A percentile compares a stretch with the other conserved stretches of the same genome.
These are phyloP conservation scores for Drosophila tani DNA, from an alignment of 1,140 invertebrate genomes.

Conservation along the genomic window DNA sequence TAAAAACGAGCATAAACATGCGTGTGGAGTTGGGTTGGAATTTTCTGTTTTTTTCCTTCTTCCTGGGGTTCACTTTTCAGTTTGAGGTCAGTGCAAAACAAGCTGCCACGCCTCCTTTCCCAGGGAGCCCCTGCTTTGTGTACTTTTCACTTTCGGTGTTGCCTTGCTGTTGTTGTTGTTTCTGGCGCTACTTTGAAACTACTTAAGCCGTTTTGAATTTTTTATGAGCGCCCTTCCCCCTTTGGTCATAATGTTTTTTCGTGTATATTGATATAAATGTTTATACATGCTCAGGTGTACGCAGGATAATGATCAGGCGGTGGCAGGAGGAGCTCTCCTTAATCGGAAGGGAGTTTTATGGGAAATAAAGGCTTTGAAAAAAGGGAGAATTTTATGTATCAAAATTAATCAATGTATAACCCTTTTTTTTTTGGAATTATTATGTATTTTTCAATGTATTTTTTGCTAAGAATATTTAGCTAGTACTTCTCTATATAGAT, in stretches of 20 bases:
- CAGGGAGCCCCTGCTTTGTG: slow-evolving; percentile 33
- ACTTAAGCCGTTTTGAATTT: slow-evolving; percentile 81
- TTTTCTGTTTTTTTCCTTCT: slow-evolving; percentile 1
- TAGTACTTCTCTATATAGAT: no score
- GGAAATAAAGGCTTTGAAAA: background rate
- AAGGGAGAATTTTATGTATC: background rate
- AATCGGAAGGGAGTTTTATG: slow-evolving; percentile 15
- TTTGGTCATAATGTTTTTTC: slow-evolving; percentile 67
- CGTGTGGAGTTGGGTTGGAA: slow-evolving; percentile 57
- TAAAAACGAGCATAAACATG: slow-evolving; percentile 81
- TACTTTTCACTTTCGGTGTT: slow-evolving; percentile 64
- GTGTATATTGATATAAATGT: slow-evolving; percentile 76
- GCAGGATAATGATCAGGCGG: slow-evolving; percentile 11
- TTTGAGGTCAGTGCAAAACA: slow-evolving; percentile 50
- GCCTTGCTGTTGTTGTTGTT: slow-evolving; percentile 28
- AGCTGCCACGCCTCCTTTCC: slow-evolving; percentile 11
- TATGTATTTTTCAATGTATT: background rate
- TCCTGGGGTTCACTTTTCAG: slow-evolving; percentile 14
- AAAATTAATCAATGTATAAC: slow-evolving; percentile 12
- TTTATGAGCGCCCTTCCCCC: slow-evolving; percentile 67
- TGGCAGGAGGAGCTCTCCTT: background rate
- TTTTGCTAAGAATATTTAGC: no score
- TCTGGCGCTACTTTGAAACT: slow-evolving; percentile 67
- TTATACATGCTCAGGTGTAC: slow-evolving; percentile 38
- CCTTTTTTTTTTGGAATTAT: background rate